Base-by-base conservation (phyloP, 92 coral and sea anemone species). In the Actinernus sp. region DNA sequence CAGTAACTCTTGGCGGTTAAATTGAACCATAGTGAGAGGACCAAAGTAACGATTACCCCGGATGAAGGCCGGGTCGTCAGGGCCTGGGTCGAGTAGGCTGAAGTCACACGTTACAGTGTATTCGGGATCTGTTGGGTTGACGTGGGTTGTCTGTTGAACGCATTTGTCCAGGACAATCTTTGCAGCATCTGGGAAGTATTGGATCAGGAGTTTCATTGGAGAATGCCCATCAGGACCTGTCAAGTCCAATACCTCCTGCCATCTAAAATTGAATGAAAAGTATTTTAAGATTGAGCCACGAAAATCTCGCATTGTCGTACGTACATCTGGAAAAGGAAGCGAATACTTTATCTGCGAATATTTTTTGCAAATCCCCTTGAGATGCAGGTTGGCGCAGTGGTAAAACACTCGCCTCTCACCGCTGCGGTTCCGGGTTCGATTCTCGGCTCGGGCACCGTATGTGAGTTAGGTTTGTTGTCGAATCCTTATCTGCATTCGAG, bases 31-130 rank as follows among this genome's bases (percentile, higher is more conserved):
- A 4, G 88, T 88, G 19, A 54, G 63, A 22, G 96, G 96, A 3
- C 96, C 96, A 46, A 89, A 85, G 51, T 90, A 92, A 13, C 75
- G 60, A 47, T 63, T 29, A 10, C 87, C 87, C 2, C 28, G 32
- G 24, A 58, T 3, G 19, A 49, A 17, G 1, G 66, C 73, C 1
- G 51, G 71, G 32, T 57, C 82, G 10, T 84, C 81, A 8, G 98
- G 98, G 2, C 94, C 97, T 21, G 84, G 92, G 63, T 92, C 98
- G 17, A 92, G 79, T 17, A 78, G 22, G 8, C 58, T 62, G 37
- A 92, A 92, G 44, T 89, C 82, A 56, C 81, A 92, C 0, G 81
- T 81, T 57, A 92, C 50, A 7, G 86, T 24, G 72, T 84, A 92
- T 18, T 85, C 92, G 18, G 58, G 63, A 48, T 92, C 87, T 20